Base-by-base conservation (phyloP, 2,113 vertebrate species). In the Colossoma macropomum region DNA sequence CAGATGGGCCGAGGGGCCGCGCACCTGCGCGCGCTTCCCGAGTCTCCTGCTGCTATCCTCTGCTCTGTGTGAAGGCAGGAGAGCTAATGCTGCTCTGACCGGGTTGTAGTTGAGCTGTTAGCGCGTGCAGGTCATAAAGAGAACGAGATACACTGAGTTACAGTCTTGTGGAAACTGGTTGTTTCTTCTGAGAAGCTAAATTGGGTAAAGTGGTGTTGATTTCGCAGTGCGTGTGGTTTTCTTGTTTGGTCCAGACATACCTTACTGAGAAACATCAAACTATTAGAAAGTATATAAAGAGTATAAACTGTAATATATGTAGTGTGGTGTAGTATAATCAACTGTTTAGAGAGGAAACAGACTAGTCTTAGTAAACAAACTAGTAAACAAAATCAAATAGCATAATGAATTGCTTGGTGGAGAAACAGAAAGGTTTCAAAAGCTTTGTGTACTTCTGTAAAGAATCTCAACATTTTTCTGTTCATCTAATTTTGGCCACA, bases 201-300 rank as follows among this genome's bases (percentile, higher is more conserved):
- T 45, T 45, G 41, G 10, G 27, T 38, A 81, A 73, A 66, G 12
- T 16, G 15, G 21, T 66, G 79, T 38, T n/a, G 52, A 41, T 63
- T 73, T 63, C 45, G 34, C 41, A 59, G 71, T 75, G 28, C 59
- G 48, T 75, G 59, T 66, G 71, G 59, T 75, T 74, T 74, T 81
- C 80, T 81, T 62, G 59, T 74, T 81, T 50, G 30, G 34, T 25
- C 56, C 70, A 34, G 8, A n/a, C 63, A 59, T 70, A 59, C n/a
- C 15, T 59, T 69, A 28, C 48, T 25, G 23, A 45, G n/a, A 30
- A 70, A 52, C 13, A 52, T 52, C n/a, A 41, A 34, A 23, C 10
- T 65, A 50, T 81, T 52, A 62, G 19, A 71, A 38, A 17, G 17
- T 17, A 52, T 52, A 52, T 32, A 59, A 23, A 25, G n/a, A 16